Evolutionary conservation across 2,888 invertebrate genomes (phyloP).

Genomic region (Patella pellucida): DNA sequence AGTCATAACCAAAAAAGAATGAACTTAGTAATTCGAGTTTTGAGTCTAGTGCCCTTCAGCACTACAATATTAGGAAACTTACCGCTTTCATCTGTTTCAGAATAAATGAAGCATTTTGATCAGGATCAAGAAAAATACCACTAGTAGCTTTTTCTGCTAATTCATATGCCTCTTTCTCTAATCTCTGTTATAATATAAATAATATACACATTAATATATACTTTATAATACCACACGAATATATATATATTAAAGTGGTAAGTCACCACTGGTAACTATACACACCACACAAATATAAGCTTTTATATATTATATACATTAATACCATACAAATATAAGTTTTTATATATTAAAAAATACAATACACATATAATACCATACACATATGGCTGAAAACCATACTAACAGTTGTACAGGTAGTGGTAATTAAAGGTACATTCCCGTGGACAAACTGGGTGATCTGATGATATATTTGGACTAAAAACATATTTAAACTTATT

Average conservation of each 20-base stretch:
- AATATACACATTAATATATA: neutral
- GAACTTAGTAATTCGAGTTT: too few species aligned
- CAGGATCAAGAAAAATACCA: slow-evolving; percentile 65
- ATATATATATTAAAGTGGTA: neutral
- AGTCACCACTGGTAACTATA: neutral
- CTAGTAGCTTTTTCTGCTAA: slow-evolving; percentile 61
- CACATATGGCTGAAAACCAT: too few species aligned
- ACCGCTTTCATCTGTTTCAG: slow-evolving; percentile 63
- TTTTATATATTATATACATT: neutral
- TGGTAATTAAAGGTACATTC: too few species aligned
- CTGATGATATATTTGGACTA: too few species aligned
- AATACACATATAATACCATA: neutral
- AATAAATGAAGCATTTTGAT: slow-evolving; percentile 60
- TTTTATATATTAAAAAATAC: neutral
- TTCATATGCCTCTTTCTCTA: slow-evolving; percentile 61
- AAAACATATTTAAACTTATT: too few species aligned
- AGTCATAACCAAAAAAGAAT: too few species aligned
- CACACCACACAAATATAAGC: neutral
- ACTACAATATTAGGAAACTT: slow-evolving; percentile 12
- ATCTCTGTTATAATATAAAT: slow-evolving; percentile 45
- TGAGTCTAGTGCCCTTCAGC: neutral
- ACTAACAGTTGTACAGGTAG: too few species aligned
- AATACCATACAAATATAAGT: neutral
- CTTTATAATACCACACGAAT: neutral
- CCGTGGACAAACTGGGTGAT: too few species aligned